phyloP scores from a whole-genome alignment of 2,113 vertebrate species.

The Cynoglossus semilaevis region DNA sequence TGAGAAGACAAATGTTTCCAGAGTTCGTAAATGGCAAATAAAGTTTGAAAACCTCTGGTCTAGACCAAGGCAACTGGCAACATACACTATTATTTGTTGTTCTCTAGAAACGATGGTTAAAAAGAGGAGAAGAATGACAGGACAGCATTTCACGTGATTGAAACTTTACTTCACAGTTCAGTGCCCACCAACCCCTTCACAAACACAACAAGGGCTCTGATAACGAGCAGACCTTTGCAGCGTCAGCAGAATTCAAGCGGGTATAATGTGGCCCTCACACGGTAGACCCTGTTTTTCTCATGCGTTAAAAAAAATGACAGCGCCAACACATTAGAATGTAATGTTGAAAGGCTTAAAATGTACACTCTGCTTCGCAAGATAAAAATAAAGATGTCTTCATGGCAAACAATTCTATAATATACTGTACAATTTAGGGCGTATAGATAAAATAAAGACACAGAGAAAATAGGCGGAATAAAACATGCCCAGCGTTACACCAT shows the following conservation, averaged over 20 bases:
- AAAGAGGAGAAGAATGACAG: conserved; percentile 25
- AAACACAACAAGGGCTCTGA: conserved; percentile 40
- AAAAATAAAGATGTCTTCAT: conserved; percentile 72
- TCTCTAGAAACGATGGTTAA: no score
- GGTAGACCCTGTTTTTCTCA: conserved; percentile 64
- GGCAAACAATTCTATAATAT: conserved; percentile 69
- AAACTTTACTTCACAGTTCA: conserved; percentile 63
- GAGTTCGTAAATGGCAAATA: no score
- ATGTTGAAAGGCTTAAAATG: conserved; percentile 39
- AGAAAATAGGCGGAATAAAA: conserved; percentile 60
- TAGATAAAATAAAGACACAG: conserved; percentile 58
- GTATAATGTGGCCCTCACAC: conserved; percentile 36
- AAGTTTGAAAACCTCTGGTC: no score
- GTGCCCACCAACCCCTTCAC: conserved; percentile 32
- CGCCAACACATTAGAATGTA: conserved; percentile 53
- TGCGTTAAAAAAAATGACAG: conserved; percentile 57
- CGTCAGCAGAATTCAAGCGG: conserved; percentile 47
- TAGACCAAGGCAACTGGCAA: no score
- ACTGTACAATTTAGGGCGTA: conserved; percentile 56
- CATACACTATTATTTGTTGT: no score
- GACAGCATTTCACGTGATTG: conserved; percentile 37
- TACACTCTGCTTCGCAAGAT: conserved; percentile 57
- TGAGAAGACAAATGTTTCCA: no score
- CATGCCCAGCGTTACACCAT: conserved; percentile 67
- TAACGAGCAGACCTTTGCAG: conserved; percentile 33